Evolutionary conservation across 1,140 invertebrate species (phyloP).

Genomic region (Drosophila sucinea): DNA sequence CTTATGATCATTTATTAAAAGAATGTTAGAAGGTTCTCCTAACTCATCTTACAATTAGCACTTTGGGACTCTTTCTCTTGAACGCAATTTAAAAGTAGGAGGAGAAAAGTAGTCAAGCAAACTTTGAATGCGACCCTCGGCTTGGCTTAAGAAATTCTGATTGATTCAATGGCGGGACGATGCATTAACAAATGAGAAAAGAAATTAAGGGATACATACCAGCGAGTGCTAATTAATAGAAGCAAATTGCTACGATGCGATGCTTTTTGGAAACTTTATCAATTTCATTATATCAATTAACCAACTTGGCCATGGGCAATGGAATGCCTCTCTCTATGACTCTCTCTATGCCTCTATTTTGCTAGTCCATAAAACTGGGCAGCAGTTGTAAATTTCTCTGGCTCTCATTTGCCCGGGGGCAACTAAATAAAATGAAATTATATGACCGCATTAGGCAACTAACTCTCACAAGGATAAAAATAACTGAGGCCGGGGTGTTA

Average conservation of each 20-base stretch:
- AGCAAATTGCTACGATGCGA: background rate
- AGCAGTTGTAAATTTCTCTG: conserved; percentile 71
- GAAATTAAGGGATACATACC: background rate
- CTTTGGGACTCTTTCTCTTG: too few relatives aligned
- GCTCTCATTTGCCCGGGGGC: conserved; percentile 61
- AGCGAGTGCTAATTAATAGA: conserved; percentile 2
- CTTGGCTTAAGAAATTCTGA: background rate
- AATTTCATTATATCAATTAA: conserved; percentile 78
- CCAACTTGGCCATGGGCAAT: conserved; percentile 38
- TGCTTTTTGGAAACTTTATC: conserved; percentile 47
- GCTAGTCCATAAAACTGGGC: conserved; percentile 55
- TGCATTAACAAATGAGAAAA: conserved; percentile 5
- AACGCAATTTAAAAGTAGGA: too few relatives aligned
- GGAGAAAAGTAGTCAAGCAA: too few relatives aligned
- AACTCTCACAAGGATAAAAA: conserved; percentile 33
- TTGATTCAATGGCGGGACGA: background rate
- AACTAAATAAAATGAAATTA: conserved; percentile 76
- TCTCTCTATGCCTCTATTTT: conserved; percentile 30
- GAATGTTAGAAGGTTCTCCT: too few relatives aligned
- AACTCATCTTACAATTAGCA: too few relatives aligned
- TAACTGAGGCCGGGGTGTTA: background rate
- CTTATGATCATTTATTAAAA: too few relatives aligned
- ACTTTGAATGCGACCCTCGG: too few relatives aligned
- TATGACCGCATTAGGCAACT: conserved; percentile 60
- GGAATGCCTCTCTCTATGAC: too few relatives aligned